Evolutionary conservation across 2,888 invertebrate genomes (phyloP).

Genomic region (Epiblema foenella): DNA sequence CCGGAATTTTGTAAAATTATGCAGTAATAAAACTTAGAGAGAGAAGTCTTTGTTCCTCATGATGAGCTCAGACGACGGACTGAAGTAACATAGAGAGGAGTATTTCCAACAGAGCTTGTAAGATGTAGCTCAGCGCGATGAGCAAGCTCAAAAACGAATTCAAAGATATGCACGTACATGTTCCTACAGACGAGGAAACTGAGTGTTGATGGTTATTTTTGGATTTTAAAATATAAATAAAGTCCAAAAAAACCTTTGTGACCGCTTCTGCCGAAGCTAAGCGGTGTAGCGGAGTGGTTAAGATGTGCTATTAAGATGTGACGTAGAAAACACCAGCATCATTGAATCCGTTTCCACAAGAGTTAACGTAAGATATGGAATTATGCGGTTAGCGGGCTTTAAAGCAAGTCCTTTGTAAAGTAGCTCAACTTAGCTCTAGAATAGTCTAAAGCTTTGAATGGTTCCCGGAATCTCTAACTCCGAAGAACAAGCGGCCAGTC

Average conservation of each 20-base stretch:
- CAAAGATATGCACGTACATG: too few species aligned
- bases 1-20: background rate
- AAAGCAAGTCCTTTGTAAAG: too few species aligned
- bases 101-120: background rate
- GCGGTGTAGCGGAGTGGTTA: too few species aligned
- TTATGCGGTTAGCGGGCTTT: too few species aligned
- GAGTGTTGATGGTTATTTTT: too few species aligned
- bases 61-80: background rate
- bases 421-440: background rate
- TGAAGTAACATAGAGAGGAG: background rate
- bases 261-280: background rate
- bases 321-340: too few species aligned
- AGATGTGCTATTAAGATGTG: too few species aligned
- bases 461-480: constrained; percentile 8
- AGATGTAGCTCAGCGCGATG: background rate
- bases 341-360: too few species aligned
- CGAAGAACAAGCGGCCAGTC: constrained; percentile 33
- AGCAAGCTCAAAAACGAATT: background rate
- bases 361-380: too few species aligned
- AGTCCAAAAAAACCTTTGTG: background rate
- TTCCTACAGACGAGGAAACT: too few species aligned
- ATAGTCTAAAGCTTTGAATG: background rate
- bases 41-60: constrained; percentile 1
- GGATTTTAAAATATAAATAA: too few species aligned
- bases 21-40: constrained; percentile 1